These are phyloP conservation scores for Ascaphus truei DNA, from an alignment of 2,113 vertebrate genomes.

Conservation along the genomic window DNA sequence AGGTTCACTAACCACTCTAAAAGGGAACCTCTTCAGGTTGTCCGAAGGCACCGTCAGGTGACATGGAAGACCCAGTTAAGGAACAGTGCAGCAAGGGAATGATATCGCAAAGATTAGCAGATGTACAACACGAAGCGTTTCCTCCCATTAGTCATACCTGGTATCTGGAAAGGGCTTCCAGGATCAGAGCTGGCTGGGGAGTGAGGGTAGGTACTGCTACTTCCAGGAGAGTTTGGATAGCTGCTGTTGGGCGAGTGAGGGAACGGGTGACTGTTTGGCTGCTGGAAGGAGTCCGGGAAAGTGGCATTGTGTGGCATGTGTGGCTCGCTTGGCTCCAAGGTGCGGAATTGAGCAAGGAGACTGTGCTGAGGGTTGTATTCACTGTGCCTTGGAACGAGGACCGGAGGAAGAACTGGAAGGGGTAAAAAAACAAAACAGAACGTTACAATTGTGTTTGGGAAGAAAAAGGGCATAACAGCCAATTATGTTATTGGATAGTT, in stretches of 20 bases:
- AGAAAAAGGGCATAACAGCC: background rate
- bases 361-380: conserved; percentile 98
- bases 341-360: conserved; percentile 92
- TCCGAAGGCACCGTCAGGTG: too few relatives aligned
- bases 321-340: conserved; percentile 87
- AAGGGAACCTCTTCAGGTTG: too few relatives aligned
- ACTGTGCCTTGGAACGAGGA: conserved; percentile 95
- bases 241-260: conserved; percentile 83
- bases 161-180: conserved; percentile 95
- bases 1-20: too few relatives aligned
- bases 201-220: conserved; percentile 90
- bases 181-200: conserved; percentile 94
- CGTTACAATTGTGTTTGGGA: background rate
- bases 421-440: conserved; percentile 22
- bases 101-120: too few relatives aligned
- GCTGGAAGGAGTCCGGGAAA: conserved; percentile 87
- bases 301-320: conserved; percentile 97
- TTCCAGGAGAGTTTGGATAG: conserved; percentile 89
- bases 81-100: too few relatives aligned
- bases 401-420: conserved; percentile 85
- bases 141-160: too few relatives aligned
- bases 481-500: background rate
- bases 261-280: conserved; percentile 71
- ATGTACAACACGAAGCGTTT: too few relatives aligned
- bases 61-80: too few relatives aligned